Evolutionary conservation across 2,888 invertebrate species (phyloP), one percentile per base, ranked within the genome.

Genomic region (Oscheius sp.): DNA sequence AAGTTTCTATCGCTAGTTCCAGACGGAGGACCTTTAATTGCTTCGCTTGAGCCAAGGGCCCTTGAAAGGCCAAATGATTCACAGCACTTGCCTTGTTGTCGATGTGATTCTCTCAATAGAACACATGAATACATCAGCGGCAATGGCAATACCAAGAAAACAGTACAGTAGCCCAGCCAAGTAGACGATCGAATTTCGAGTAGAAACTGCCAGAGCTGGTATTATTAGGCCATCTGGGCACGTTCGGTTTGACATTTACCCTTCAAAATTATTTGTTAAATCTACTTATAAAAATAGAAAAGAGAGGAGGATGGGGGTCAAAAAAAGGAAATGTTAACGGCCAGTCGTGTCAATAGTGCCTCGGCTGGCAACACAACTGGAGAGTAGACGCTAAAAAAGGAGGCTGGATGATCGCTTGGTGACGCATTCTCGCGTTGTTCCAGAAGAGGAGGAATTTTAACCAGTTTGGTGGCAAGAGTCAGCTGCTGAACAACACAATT

Each of bases 71-170:
- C n/a, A n/a, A n/a, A 20, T 17, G 15, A 48, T 48, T 48, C 25
- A 20, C 23, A 48, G n/a, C n/a, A 58, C 58, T 39, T 42, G 42
- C 58, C 42, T 72, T 0, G 76, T 79, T 12, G 73, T 73, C 65
- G 75, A 75, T 23, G 90, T 90, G 78, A 90, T 90, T 76, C 88
- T 89, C 81, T 90, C 90, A 67, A 90, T 90, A 66, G 90, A 85
- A 70, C 89, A 89, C 90, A 90, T 90, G 84, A 90, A 90, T 66
- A 90, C 87, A 79, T 90, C 90, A n/a, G 90, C 90, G 23, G 90
- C 88, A 75, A 90, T 90, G 68, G 90, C 89, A 8, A 90, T 78
- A 70, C 90, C 90, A 78, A 90, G 84, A 84, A 90, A 90, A 81
- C 89, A 89, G 86, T 90, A 90, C 15, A 90, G 79, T 1, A 90